A percentile compares a stretch with the other conserved stretches of the same genome.
phyloP scores from a whole-genome alignment of 2,888 invertebrate species.

The Cryptocheilus praepositus region DNA sequence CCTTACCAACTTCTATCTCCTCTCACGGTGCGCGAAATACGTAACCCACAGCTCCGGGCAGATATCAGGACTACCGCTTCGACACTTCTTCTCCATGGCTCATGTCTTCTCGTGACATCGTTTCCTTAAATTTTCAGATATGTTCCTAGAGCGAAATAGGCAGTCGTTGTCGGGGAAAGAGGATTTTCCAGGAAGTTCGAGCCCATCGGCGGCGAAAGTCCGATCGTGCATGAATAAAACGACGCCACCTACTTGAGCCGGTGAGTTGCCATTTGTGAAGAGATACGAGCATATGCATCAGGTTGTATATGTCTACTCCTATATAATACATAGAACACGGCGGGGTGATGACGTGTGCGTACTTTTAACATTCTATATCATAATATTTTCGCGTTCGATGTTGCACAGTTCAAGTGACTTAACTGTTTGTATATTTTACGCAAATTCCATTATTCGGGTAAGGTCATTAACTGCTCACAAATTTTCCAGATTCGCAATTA shows the following conservation, averaged over 20 bases:
- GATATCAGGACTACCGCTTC: slow-evolving; percentile 40
- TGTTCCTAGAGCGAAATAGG: slow-evolving; percentile 29
- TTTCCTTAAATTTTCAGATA: slow-evolving; percentile 47
- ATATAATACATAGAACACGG: too few relatives aligned
- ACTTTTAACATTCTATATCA: too few relatives aligned
- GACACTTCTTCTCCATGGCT: slow-evolving; percentile 24
- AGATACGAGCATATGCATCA: too few relatives aligned
- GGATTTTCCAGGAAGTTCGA: slow-evolving; percentile 22
- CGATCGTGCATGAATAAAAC: slow-evolving; percentile 13
- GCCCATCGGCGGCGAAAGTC: slow-evolving; percentile 31
- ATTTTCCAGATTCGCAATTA: too few relatives aligned
- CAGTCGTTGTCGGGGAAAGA: slow-evolving; percentile 27
- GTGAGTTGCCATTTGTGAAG: too few relatives aligned
- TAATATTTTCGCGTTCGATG: too few relatives aligned
- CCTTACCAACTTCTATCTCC: neutral
- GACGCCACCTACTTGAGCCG: neutral
- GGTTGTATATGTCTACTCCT: too few relatives aligned
- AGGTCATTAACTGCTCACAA: too few relatives aligned
- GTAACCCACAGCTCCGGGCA: slow-evolving; percentile 56
- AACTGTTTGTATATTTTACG: too few relatives aligned
- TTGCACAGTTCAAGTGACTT: too few relatives aligned
- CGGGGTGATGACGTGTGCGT: too few relatives aligned
- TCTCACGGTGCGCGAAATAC: slow-evolving; percentile 42
- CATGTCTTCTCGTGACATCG: slow-evolving; percentile 40
- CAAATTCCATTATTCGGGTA: too few relatives aligned